Evolutionary conservation across 2,797 vertebrate species (phyloP).

Genomic region (Rhadinocentrus ornatus): DNA sequence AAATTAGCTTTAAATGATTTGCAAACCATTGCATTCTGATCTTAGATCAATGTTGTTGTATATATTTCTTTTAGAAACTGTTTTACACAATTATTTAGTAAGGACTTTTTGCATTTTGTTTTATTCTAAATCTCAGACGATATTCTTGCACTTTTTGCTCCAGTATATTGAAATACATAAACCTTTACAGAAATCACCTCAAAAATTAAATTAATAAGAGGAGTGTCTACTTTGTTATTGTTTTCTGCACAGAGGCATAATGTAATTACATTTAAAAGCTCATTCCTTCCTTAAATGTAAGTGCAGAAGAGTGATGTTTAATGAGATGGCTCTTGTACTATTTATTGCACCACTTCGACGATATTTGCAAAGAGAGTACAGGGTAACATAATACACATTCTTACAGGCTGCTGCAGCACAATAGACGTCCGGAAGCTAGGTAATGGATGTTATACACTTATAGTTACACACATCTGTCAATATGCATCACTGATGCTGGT

Average conservation of each 20-base stretch:
- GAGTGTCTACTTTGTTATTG: background rate
- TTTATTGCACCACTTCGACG: conserved; percentile 13
- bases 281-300: conserved; percentile 7
- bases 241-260: background rate
- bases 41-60: background rate
- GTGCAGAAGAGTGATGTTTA: conserved; percentile 5
- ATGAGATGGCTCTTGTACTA: background rate
- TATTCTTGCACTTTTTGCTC: background rate
- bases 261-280: background rate
- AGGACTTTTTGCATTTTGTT: no score
- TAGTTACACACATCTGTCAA: conserved; percentile 21
- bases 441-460: conserved; percentile 41
- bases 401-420: conserved; percentile 31
- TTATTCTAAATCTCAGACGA: background rate
- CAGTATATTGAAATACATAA: background rate
- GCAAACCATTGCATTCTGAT: background rate
- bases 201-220: background rate
- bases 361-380: conserved; percentile 1
- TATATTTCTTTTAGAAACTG: background rate
- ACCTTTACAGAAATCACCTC: background rate
- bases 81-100: background rate
- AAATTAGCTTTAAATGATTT: no score
- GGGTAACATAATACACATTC: conserved; percentile 16
- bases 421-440: background rate
- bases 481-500: conserved; percentile 27